A percentile compares a stretch with the other conserved stretches of the same genome.
phyloP scores from a whole-genome alignment of 2,888 invertebrate genomes.

The Drosophila putrida region DNA sequence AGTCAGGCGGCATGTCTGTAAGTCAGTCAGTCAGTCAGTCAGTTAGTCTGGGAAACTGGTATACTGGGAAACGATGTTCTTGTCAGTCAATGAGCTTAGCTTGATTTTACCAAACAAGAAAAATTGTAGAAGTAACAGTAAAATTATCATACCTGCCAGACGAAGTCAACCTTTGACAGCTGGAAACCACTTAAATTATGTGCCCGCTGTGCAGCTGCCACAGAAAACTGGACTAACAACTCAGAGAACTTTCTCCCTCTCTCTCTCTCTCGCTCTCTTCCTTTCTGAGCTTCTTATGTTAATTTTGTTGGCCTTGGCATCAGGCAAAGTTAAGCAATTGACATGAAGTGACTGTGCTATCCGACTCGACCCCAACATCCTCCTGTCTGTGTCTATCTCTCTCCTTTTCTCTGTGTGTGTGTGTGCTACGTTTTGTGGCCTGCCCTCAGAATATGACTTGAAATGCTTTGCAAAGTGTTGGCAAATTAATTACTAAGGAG shows the following conservation, averaged over 20 bases:
- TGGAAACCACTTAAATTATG: conserved; percentile 81
- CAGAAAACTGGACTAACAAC: conserved; percentile 43
- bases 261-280: neutral
- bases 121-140: conserved; percentile 13
- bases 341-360: conserved; percentile 62
- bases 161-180: conserved; percentile 74
- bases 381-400: neutral
- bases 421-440: conserved; percentile 22
- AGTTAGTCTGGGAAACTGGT: conserved; percentile 32
- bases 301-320: conserved; percentile 68
- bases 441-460: conserved; percentile 22
- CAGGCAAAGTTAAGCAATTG: conserved; percentile 68
- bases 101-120: conserved; percentile 17
- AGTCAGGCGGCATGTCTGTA: conserved; percentile 38
- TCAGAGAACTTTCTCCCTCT: conserved; percentile 7
- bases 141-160: conserved; percentile 59
- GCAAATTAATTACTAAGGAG: conserved; percentile 54
- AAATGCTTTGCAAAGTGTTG: conserved; percentile 48
- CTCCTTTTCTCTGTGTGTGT: conserved; percentile 7
- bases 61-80: conserved; percentile 10
- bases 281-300: conserved; percentile 55
- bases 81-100: conserved; percentile 65
- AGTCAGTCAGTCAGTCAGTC: conserved; percentile 35
- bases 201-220: conserved; percentile 66
- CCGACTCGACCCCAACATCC: conserved; percentile 3